A percentile compares a stretch with the other conserved stretches of the same genome.
Conservation (phyloP, 37 sponge, comb jelly and placozoan genomes). For the Beroe forskalii region DNA sequence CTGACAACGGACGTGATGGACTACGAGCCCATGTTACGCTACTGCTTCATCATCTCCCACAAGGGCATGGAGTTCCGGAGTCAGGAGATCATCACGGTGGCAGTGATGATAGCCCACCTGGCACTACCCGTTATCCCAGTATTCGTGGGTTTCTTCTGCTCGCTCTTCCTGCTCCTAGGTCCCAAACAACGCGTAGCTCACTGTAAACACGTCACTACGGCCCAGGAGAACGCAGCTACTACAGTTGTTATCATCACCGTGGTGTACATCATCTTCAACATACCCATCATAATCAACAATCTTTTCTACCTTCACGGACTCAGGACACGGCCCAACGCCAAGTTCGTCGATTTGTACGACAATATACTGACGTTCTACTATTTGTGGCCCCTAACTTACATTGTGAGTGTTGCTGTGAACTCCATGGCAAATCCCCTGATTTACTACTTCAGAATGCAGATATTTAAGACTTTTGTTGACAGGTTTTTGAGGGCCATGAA, state of each 20-base stretch:
- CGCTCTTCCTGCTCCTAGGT: background rate
- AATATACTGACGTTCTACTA: background rate
- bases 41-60: slow-evolving; percentile 29
- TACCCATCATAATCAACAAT: background rate
- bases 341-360: background rate
- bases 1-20: slow-evolving; percentile 2
- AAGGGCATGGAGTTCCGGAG: background rate
- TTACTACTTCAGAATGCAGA: slow-evolving; percentile 19
- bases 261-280: slow-evolving; percentile 17
- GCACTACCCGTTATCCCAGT: slow-evolving; percentile 27
- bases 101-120: background rate
- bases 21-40: slow-evolving; percentile 40
- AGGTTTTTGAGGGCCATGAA: background rate
- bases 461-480: background rate
- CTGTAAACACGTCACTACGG: background rate
- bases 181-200: background rate
- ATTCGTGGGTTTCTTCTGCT: background rate
- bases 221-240: background rate
- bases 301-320: background rate
- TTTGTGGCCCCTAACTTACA: background rate
- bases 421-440: background rate
- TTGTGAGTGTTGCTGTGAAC: slow-evolving; percentile 29
- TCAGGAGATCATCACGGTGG: background rate
- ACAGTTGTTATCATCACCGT: background rate
- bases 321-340: background rate